Percentiles rank a stretch among this genome's conserved stretches.
Evolutionary conservation across 2,797 vertebrate species (phyloP).

Genomic region (Cheirogaleus major): DNA sequence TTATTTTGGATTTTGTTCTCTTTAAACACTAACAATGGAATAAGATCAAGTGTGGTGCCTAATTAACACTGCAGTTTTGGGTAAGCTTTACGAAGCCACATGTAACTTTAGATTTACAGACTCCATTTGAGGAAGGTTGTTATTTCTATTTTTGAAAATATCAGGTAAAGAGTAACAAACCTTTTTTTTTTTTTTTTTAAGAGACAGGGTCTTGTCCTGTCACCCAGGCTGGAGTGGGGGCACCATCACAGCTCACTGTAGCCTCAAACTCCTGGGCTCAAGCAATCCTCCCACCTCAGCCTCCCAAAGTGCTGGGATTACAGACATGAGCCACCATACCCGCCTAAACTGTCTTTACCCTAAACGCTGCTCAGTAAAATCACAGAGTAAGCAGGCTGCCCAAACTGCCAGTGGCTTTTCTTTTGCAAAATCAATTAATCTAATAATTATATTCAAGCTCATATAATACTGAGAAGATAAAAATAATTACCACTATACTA

Average conservation of each 20-base stretch:
- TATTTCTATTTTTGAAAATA: conserved; percentile 42
- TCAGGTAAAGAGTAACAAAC: background rate
- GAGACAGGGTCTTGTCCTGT: too few relatives aligned
- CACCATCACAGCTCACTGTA: too few relatives aligned
- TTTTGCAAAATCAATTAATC: background rate
- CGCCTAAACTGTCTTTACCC: background rate
- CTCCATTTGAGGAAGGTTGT: background rate
- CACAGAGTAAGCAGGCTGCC: background rate
- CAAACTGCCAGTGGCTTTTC: background rate
- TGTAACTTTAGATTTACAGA: background rate
- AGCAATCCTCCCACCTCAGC: too few relatives aligned
- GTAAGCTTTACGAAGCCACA: background rate
- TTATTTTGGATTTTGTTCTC: background rate
- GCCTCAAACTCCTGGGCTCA: too few relatives aligned
- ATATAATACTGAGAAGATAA: background rate
- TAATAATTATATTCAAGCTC: background rate
- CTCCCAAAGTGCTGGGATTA: too few relatives aligned
- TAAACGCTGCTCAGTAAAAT: background rate
- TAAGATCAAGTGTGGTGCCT: background rate
- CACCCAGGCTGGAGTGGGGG: too few relatives aligned
- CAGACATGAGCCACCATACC: too few relatives aligned
- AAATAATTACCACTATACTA: background rate
- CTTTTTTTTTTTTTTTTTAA: too few relatives aligned
- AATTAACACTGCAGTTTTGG: background rate
- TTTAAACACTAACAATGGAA: background rate